Base-by-base conservation (phyloP, 2,113 vertebrate species). In the Upupa epops region DNA sequence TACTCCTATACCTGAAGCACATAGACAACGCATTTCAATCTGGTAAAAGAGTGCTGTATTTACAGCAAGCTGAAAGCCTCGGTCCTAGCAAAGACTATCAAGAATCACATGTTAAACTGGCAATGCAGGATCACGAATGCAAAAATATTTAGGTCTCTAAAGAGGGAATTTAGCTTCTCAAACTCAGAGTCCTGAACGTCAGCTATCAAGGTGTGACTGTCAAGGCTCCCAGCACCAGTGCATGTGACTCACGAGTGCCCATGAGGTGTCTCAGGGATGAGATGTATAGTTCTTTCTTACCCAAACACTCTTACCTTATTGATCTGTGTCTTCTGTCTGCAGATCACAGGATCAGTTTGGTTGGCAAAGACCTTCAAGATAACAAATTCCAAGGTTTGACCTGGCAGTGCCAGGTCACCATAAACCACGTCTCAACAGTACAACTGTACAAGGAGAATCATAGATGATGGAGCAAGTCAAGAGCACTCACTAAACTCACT, bases 401-500 rank as follows among this genome's bases (percentile, higher is more conserved):
- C 40, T 15, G 15, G 40, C 40, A 42, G 11, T 42, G 40, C 40
- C 40, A 42, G 40, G 40, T 42, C 40, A 42, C 40, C 11, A 42
- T 42, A 42, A 42, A 42, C 40, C 40, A 15, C 15, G 40, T 42
- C 40, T n/a, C n/a, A n/a, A n/a, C n/a, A n/a, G n/a, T n/a, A n/a
- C n/a, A n/a, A n/a, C n/a, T 31, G 17, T 22, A 59, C 8, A 51
- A 32, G 26, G 8, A 73, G 24, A 28, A 59, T 42, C 22, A 36
- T 9, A n/a, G 48, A n/a, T 2, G 6, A 55, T 3, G 40, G 21
- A 70, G 14, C 9, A 28, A 61, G 18, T 34, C 36, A 56, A 71
- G n/a, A 69, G 5, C 6, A 1, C 8, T 4, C 10, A 32, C 25
- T 5, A 3, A 74, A 34, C 9, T 19, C 4, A 68, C 3, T 0